These are phyloP conservation scores for Athalia cordata DNA, from an alignment of 2,888 invertebrate genomes.

Conservation along the genomic window DNA sequence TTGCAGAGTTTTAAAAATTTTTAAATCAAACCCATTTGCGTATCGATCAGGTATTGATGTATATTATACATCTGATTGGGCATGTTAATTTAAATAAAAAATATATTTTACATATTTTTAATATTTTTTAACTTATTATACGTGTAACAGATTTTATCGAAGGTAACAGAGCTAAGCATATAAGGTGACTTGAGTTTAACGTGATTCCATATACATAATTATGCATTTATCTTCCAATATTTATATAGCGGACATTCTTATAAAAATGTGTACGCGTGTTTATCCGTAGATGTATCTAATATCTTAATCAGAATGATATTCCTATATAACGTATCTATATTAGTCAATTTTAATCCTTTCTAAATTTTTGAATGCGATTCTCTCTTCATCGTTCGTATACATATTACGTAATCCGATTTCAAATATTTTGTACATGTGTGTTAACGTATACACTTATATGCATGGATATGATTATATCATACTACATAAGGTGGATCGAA, in stretches of 20 bases:
- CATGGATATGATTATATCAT: neutral
- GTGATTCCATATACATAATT: neutral
- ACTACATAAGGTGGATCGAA: neutral
- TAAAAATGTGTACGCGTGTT: constrained; percentile 16
- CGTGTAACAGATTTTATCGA: neutral
- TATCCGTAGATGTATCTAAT: constrained; percentile 14
- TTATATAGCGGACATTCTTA: neutral
- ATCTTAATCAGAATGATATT: neutral
- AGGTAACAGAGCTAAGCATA: no score
- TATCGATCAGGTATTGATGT: neutral
- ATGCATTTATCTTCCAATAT: neutral
- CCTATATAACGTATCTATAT: neutral
- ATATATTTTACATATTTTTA: neutral
- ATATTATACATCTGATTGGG: constrained; percentile 13
- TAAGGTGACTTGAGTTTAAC: no score
- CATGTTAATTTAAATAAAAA: constrained; percentile 27
- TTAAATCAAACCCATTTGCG: neutral
- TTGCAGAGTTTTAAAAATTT: neutral
- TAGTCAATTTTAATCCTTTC: constrained; percentile 24
- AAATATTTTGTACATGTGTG: constrained; percentile 26
- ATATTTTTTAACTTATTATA: neutral
- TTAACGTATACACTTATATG: no score
- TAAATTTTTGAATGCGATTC: neutral
- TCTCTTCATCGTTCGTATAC: constrained; percentile 1
- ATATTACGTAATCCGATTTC: neutral